Evolutionary conservation across 2,113 vertebrate species (phyloP).

Genomic region (Anhinga rufa): DNA sequence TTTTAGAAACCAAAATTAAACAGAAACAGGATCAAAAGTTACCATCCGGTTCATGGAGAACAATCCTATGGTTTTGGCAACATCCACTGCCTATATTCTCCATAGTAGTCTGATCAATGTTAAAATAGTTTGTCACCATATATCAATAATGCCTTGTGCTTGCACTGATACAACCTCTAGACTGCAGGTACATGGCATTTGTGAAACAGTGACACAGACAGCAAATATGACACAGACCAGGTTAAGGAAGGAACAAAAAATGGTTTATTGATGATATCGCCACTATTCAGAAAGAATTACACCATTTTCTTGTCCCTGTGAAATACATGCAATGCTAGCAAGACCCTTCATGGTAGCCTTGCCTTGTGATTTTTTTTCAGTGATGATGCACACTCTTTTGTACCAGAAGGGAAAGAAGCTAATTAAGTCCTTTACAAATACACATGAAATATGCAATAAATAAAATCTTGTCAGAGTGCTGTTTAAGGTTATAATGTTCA

Average conservation of each 20-base stretch:
- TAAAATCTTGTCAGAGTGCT: background rate
- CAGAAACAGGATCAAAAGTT: background rate
- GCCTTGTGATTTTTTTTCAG: background rate
- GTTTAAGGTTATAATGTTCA: background rate
- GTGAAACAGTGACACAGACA: background rate
- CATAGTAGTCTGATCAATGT: background rate
- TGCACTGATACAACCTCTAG: background rate
- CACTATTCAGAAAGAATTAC: background rate
- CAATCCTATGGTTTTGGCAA: background rate
- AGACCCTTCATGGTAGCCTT: background rate
- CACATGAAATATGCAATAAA: background rate
- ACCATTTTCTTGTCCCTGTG: background rate
- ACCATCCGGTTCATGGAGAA: background rate
- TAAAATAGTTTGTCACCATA: background rate
- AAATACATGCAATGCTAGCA: background rate
- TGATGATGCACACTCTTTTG: background rate
- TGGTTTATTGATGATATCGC: background rate
- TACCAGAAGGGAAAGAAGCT: background rate
- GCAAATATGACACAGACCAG: background rate
- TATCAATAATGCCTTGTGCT: background rate
- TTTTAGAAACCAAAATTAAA: background rate
- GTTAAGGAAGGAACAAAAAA: background rate
- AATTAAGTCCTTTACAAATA: background rate
- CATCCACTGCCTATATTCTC: background rate
- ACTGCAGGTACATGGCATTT: background rate